Evolutionary conservation across 2,797 vertebrate genomes (phyloP), one percentile per base, ranked within the genome.

Genomic region (Chelidonichthys spinosus): DNA sequence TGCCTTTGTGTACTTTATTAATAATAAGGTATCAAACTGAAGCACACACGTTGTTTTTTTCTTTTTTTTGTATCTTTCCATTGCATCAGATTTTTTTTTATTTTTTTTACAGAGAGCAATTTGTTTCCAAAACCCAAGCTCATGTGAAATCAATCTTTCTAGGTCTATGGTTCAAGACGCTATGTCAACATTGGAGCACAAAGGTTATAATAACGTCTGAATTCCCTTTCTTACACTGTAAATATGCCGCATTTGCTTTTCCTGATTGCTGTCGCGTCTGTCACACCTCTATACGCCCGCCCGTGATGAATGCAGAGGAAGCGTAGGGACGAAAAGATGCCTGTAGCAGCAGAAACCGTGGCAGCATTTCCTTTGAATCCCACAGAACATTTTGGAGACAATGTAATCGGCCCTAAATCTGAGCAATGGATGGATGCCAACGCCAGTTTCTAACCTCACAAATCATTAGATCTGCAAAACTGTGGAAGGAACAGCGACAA

Each of bases 241-340:
- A 85, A 85, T 83, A 76, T 2, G 37, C 59, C 55, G 46, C 25
- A 66, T 86, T 91, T 88, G 78, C 82, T 73, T 85, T 85, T 75
- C 18, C 61, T 76, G 73, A 89, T 82, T 72, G 58, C 73, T 14
- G 52, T 52, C 7, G 25, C 76, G 73, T 82, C 63, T 60, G 82
- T 82, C 78, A 83, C 63, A 60, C 61, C 49, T 70, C 11, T 60
- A 25, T 65, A 76, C 4, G 1, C 46, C 10, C 4, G 1, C 46
- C 10, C 47, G 25, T 63, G 65, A 82, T 47, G 66, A 64, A 69
- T 54, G 61, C 40, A 33, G 33, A 39, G 60, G 33, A 36, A 25
- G 25, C 25, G 25, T 25, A 25, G 25, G 25, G 25, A 25, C 25
- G 25, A 25, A 25, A 55, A 53, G 39, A 56, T 6, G 18, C 5